Conservation (phyloP, 1,140 invertebrate species). For the Hyposmocoma kahamanoa region DNA sequence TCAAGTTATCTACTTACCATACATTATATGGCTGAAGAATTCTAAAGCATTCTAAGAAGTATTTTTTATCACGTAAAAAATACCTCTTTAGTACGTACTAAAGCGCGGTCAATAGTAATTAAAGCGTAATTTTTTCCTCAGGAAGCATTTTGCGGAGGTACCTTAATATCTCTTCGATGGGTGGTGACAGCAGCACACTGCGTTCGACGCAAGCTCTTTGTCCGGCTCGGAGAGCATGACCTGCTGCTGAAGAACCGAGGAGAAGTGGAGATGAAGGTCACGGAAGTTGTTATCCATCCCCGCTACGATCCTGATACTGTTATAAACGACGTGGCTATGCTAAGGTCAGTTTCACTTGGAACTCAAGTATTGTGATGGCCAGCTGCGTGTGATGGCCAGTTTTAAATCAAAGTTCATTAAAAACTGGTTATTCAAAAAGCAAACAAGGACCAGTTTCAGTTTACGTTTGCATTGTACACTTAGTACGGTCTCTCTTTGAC, state of each 20-base stretch:
- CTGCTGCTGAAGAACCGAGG: slow-evolving; percentile 43
- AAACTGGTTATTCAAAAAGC: too few relatives aligned
- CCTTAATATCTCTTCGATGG: slow-evolving; percentile 89
- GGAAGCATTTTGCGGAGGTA: slow-evolving; percentile 94
- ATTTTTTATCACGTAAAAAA: too few relatives aligned
- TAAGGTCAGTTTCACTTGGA: slow-evolving; percentile 69
- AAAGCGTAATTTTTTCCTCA: too few relatives aligned
- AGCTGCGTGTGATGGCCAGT: not conserved
- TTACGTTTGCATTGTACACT: too few relatives aligned
- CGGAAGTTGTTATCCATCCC: slow-evolving; percentile 84
- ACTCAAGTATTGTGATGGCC: not conserved
- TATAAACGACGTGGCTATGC: slow-evolving; percentile 92
- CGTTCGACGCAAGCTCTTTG: slow-evolving; percentile 83
- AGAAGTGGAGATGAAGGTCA: slow-evolving; percentile 81
- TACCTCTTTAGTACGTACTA: too few relatives aligned
- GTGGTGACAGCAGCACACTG: slow-evolving; percentile 95
- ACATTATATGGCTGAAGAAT: too few relatives aligned
- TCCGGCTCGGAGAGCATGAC: slow-evolving; percentile 85
- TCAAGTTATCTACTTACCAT: too few relatives aligned
- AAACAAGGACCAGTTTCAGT: too few relatives aligned
- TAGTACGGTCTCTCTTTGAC: too few relatives aligned
- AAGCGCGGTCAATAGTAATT: too few relatives aligned
- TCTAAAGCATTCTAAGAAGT: too few relatives aligned
- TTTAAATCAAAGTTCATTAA: too few relatives aligned
- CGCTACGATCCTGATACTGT: slow-evolving; percentile 91